These are phyloP conservation scores for Tympanuchus pallidicinctus DNA, from an alignment of 2,113 vertebrate species.

Conservation along the genomic window DNA sequence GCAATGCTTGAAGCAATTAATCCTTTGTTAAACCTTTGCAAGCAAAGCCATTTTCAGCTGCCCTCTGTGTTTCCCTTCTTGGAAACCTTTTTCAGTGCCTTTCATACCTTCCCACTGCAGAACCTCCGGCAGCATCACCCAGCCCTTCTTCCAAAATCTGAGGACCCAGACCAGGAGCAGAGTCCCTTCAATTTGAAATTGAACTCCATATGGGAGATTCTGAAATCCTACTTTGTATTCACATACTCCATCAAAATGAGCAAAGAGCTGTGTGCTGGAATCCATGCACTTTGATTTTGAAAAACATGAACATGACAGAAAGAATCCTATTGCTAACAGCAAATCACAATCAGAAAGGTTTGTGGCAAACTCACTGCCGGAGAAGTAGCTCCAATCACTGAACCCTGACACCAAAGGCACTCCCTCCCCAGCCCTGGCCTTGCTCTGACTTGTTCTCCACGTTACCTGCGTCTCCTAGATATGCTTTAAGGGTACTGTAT, in stretches of 20 bases:
- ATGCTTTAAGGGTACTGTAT: neutral
- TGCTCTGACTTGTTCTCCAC: neutral
- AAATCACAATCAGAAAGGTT: neutral
- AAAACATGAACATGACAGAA: neutral
- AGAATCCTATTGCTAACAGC: neutral
- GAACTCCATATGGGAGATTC: neutral
- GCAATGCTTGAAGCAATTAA: neutral
- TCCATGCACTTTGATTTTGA: neutral
- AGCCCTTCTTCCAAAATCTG: neutral
- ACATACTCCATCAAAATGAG: neutral
- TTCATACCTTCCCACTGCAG: neutral
- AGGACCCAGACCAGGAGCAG: neutral
- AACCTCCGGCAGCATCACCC: neutral
- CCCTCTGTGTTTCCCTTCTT: neutral
- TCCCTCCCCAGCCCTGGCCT: neutral
- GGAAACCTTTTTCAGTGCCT: neutral
- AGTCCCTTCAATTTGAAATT: neutral
- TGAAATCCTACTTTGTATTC: neutral
- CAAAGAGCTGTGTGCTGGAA: accelerated
- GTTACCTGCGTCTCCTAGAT: neutral
- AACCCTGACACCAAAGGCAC: neutral
- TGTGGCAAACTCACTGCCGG: neutral
- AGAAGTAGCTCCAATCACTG: neutral
- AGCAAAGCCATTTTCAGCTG: neutral
- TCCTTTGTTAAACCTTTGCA: neutral